phyloP scores from a whole-genome alignment of 2,888 invertebrate genomes.

The Agyllia agylla region DNA sequence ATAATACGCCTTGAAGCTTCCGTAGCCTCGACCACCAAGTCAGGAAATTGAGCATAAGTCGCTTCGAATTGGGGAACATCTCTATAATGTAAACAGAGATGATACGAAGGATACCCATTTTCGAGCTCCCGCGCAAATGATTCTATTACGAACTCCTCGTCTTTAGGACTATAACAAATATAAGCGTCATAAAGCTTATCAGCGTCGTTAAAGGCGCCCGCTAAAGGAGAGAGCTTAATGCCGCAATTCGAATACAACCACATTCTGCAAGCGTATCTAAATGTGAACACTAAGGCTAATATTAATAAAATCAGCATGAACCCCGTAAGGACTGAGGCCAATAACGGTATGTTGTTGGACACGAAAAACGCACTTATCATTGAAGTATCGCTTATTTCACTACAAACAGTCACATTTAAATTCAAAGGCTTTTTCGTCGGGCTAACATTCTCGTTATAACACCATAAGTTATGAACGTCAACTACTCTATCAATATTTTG shows the following conservation, averaged over 20 bases:
- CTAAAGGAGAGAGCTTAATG: conserved; percentile 95
- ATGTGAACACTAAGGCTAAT: conserved; percentile 96
- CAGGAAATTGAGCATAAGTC: conserved; percentile 94
- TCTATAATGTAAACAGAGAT: conserved; percentile 98
- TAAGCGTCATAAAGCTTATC: conserved; percentile 98
- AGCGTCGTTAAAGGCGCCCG: conserved; percentile 95
- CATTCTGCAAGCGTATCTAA: conserved; percentile 97
- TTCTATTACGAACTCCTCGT: conserved; percentile 98
- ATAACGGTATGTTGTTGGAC: conserved; percentile 97
- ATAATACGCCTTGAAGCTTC: conserved; percentile 98
- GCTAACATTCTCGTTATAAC: conserved; percentile 94
- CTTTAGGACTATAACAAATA: conserved; percentile 98
- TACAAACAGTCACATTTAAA: conserved; percentile 97
- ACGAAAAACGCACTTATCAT: conserved; percentile 97
- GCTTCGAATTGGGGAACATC: conserved; percentile 96
- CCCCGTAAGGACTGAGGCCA: conserved; percentile 96
- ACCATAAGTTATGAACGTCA: conserved; percentile 95
- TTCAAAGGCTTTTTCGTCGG: conserved; percentile 95
- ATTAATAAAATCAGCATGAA: conserved; percentile 96
- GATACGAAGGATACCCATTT: conserved; percentile 96
- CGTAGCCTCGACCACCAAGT: conserved; percentile 97
- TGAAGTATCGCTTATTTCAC: conserved; percentile 96
- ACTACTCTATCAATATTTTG: conserved; percentile 96
- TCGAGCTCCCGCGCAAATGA: conserved; percentile 98
- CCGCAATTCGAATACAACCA: conserved; percentile 98